Base-by-base conservation (phyloP, 2,888 invertebrate species). In the Tipula unca region DNA sequence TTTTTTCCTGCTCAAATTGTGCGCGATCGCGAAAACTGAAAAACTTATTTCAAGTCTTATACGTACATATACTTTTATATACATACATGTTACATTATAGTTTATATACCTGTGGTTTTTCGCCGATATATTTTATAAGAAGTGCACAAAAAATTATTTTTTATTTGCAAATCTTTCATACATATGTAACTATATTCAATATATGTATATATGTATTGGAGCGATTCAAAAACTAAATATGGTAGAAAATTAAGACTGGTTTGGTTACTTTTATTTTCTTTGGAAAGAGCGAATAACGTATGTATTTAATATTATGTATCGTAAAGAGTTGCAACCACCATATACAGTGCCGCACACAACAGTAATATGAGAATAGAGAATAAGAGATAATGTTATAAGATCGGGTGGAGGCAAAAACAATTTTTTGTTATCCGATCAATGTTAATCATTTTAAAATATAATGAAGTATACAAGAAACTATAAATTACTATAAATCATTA, bases 251-350 rank as follows among this genome's bases (percentile, higher is more conserved):
- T 29, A 83, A 29, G 35, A 83, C 83, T 83, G 32, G 83, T 83
- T 83, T 83, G 83, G 83, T 83, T 83, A 83, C 83, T 83, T 83
- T 83, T 83, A 83, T 83, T 83, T 83, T 83, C 83, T 83, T 83
- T 83, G n/a, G 32, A 83, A 83, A 83, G 69, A 69, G 25, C 69
- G 13, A 69, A 54, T 17, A 39, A 48, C 48, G 48, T 48, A 48
- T 48, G 1, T 48, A 17, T 48, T 48, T 17, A 48, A 48, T n/a
- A n/a, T n/a, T n/a, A n/a, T 69, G 69, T 69, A 20, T 17, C 20
- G 10, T 69, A 20, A 5, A 69, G 25, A 69, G 48, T 48, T 48
- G 48, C n/a, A 48, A 48, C 17, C 39, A 39, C 6, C 6, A 39
- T 10, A 2, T 17, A 48, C 48, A 48, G n/a, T 48, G 48, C 69